Base-by-base conservation (phyloP, 2,888 invertebrate genomes). In the Plutella xylostella region DNA sequence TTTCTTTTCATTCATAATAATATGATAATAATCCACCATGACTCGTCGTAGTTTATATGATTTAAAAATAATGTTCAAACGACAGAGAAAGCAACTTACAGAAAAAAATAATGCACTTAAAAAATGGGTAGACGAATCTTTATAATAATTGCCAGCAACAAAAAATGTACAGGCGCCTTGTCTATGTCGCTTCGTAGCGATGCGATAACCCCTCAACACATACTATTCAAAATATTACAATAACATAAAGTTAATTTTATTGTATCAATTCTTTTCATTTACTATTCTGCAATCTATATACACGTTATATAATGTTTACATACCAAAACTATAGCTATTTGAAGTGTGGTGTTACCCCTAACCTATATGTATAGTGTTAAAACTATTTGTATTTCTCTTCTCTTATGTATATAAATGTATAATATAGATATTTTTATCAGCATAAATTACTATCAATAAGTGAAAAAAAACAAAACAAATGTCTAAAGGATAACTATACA, bases 1-100 rank as follows among this genome's bases (percentile, higher is more conserved):
- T 82, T 82, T 82, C 74, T 80, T 82, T 77, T 79, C 78, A 80
- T 80, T 80, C 80, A 79, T 82, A 79, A 78, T 80, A 80, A 83
- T 83, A 74, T 82, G 71, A 72, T 70, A 70, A 70, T 70, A 71
- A 69, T 70, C 68, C 71, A 69, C 70, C 71, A 64, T 72, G 83
- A 83, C 82, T 82, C 78, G 74, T 78, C 79, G 72, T 72, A 78
- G 69, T 76, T 72, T 79, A 80, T 83, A 80, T 80, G 74, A 77
- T 82, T 80, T 74, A 74, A 77, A 82, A 79, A 82, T 80, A 79
- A 79, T 76, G 75, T 75, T 19, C 74, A 78, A 45, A 80, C 74
- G 79, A 80, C 77, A 80, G 79, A 70, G 76, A 80, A 82, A 82
- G 83, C 83, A 80, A 82, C 79, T 78, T 79, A 80, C 73, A 72